A percentile compares a stretch with the other conserved stretches of the same genome.
phyloP scores from a whole-genome alignment of 2,888 invertebrate species.

The Idaea aversata region DNA sequence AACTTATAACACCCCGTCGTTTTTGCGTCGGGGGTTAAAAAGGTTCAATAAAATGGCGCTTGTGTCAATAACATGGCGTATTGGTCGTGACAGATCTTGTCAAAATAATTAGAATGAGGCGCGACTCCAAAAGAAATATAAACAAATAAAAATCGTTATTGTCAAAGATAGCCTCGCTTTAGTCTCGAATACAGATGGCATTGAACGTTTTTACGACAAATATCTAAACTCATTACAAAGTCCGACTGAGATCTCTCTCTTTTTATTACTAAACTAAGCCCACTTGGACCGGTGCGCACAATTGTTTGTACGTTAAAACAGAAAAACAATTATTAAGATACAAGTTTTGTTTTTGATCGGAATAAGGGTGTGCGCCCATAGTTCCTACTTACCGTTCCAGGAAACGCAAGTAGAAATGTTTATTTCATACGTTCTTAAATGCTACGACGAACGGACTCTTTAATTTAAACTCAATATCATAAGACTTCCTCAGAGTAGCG shows the following conservation, averaged over 20 bases:
- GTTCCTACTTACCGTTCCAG: not conserved
- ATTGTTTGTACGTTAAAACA: not conserved
- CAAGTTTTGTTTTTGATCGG: not conserved
- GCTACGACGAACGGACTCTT: no score
- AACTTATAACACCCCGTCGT: no score
- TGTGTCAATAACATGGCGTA: no score
- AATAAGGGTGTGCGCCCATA: not conserved
- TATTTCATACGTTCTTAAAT: no score
- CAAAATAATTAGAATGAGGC: not conserved
- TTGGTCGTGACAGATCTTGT: not conserved
- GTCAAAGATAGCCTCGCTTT: not conserved
- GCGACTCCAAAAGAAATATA: not conserved
- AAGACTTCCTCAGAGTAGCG: no score
- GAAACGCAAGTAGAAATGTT: not conserved
- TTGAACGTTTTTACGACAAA: not conserved
- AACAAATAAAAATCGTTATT: not conserved
- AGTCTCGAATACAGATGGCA: not conserved
- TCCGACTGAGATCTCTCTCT: not conserved
- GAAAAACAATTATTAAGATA: not conserved
- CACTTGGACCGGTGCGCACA: not conserved
- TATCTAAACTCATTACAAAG: not conserved
- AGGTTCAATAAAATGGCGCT: no score
- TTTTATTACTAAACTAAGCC: not conserved
- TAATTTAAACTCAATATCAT: no score
- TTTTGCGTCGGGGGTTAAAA: no score